These are phyloP conservation scores for Lepeophtheirus nordmannii DNA, from an alignment of 2,888 invertebrate species.

Conservation along the genomic window DNA sequence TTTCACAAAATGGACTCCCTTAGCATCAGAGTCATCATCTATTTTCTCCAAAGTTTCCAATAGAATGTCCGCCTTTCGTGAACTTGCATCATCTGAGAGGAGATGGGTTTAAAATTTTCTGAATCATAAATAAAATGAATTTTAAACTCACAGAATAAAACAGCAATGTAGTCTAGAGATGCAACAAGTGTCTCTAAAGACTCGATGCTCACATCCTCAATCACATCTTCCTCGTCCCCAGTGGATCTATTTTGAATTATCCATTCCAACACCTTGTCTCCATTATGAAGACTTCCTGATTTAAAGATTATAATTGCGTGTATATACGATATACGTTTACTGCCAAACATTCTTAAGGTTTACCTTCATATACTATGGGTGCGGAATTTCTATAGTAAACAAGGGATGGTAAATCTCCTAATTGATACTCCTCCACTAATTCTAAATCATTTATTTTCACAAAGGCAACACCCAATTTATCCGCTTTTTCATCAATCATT, in stretches of 20 bases:
- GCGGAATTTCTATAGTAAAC: conserved; percentile 87
- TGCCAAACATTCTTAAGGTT: conserved; percentile 29
- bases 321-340: not conserved
- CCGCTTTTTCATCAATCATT: conserved; percentile 86
- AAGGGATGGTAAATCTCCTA: conserved; percentile 68
- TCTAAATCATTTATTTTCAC: conserved; percentile 84
- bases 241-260: conserved; percentile 80
- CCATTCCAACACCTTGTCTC: conserved; percentile 86
- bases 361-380: conserved; percentile 85
- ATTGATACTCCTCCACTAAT: conserved; percentile 78
- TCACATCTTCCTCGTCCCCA: conserved; percentile 81
- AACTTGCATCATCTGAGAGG: conserved; percentile 66
- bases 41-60: conserved; percentile 76
- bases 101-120: no score
- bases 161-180: conserved; percentile 77
- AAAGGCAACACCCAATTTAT: conserved; percentile 81
- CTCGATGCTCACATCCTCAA: conserved; percentile 82
- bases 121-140: no score
- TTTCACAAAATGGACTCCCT: conserved; percentile 82
- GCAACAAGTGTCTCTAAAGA: conserved; percentile 70
- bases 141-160: conserved; percentile 63
- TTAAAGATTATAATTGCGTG: conserved; percentile 19
- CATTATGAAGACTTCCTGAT: conserved; percentile 65
- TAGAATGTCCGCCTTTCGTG: conserved; percentile 70
- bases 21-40: conserved; percentile 79